Conservation (phyloP, 2,113 vertebrate genomes). For the Tauraco erythrolophus region DNA sequence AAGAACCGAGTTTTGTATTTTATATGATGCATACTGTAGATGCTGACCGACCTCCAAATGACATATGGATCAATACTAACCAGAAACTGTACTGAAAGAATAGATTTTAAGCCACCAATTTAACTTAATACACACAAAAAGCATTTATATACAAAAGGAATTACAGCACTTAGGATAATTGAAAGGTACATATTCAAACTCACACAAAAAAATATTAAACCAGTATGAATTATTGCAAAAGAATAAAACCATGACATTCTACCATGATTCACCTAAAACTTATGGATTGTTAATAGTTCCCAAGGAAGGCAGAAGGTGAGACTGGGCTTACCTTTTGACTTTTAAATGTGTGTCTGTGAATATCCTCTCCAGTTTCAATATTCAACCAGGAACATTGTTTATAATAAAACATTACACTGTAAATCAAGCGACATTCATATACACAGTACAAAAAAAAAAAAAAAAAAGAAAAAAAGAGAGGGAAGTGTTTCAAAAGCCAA, state of each 20-base stretch:
- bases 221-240: neutral
- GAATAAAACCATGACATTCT: neutral
- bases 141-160: neutral
- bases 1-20: neutral
- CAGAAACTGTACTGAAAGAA: neutral
- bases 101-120: neutral
- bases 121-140: neutral
- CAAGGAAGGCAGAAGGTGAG: neutral
- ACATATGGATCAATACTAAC: neutral
- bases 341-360: neutral
- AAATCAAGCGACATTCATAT: neutral
- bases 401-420: neutral
- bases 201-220: neutral
- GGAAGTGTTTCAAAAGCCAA: neutral
- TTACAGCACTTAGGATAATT: neutral
- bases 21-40: neutral
- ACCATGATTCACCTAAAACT: neutral
- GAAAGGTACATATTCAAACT: neutral
- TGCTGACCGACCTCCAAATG: accelerated
- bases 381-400: neutral
- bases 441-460: neutral
- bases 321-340: neutral
- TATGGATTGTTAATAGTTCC: accelerated
- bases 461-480: neutral
- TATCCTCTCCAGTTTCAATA: neutral